Conservation (phyloP, 2,888 invertebrate species). For the Drosophila nigricruria region DNA sequence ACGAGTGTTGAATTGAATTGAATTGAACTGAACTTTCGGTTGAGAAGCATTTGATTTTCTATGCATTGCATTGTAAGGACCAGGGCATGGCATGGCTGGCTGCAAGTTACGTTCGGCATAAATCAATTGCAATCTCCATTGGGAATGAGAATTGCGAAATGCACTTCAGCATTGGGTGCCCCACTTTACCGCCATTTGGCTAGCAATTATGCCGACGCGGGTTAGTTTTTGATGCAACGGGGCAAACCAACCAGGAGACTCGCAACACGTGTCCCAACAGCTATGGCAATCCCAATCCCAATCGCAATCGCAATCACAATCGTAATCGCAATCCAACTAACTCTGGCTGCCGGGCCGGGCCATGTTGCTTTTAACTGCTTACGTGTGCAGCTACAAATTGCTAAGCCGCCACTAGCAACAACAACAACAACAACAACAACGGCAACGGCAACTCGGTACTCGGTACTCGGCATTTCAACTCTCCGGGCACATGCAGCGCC, state of each 20-base stretch:
- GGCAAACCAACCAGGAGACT: background rate
- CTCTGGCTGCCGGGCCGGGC: conserved; percentile 13
- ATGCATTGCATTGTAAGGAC: conserved; percentile 51
- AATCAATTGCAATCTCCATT: conserved; percentile 30
- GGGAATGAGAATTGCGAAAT: background rate
- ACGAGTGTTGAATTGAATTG: conserved; percentile 39
- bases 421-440: background rate
- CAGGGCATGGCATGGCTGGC: background rate
- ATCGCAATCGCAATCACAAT: conserved; percentile 18
- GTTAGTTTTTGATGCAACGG: conserved; percentile 21
- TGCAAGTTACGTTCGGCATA: conserved; percentile 13
- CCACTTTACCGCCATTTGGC: conserved; percentile 15
- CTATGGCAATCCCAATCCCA: conserved; percentile 3
- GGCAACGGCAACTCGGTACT: background rate
- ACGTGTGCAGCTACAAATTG: conserved; percentile 63
- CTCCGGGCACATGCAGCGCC: conserved; percentile 42
- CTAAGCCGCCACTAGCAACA: conserved; percentile 17
- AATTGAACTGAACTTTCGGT: conserved; percentile 38
- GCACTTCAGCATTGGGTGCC: conserved; percentile 12
- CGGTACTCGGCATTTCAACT: background rate
- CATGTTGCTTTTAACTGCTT: conserved; percentile 45
- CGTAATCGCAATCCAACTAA: conserved; percentile 9
- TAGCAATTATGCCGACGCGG: conserved; percentile 36
- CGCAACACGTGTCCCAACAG: conserved; percentile 37
- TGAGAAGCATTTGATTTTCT: conserved; percentile 54